Conservation (phyloP, 1,140 invertebrate species). For the Papilio machaon region DNA sequence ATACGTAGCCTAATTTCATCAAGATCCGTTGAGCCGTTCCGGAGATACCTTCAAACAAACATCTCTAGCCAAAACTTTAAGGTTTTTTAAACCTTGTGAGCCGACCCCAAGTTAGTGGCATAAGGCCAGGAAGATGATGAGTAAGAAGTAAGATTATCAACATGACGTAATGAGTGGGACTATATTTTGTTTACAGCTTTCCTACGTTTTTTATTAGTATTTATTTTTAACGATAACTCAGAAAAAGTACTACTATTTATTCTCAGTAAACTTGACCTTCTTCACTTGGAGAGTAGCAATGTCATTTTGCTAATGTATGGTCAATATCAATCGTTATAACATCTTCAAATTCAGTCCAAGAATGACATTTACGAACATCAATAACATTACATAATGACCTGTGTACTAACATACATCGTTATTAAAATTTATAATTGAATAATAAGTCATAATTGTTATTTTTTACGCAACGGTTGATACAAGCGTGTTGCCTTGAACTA, state of each 20-base stretch:
- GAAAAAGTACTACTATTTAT: not conserved
- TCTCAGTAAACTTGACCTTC: not conserved
- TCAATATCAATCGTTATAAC: not conserved
- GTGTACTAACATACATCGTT: constrained; percentile 30
- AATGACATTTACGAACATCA: constrained; percentile 7
- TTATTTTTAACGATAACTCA: not conserved
- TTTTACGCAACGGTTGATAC: constrained; percentile 13
- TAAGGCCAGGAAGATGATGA: too few relatives aligned
- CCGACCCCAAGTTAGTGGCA: too few relatives aligned
- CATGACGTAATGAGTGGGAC: too few relatives aligned
- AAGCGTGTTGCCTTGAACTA: constrained; percentile 60
- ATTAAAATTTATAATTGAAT: constrained; percentile 28
- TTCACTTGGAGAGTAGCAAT: not conserved
- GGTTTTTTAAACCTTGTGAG: too few relatives aligned
- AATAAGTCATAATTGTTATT: constrained; percentile 29
- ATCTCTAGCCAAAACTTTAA: too few relatives aligned
- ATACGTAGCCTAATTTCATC: too few relatives aligned
- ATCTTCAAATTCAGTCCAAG: constrained; percentile 4
- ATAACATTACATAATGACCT: constrained; percentile 29
- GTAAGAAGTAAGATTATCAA: too few relatives aligned
- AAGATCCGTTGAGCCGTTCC: too few relatives aligned
- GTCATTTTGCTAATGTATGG: not conserved
- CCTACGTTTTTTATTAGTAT: not conserved
- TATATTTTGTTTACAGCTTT: too few relatives aligned
- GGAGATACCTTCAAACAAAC: too few relatives aligned